Percentiles rank a stretch among this genome's conserved stretches.
Conservation (phyloP, 1,140 invertebrate species). For the Neodiprion pinetum region DNA sequence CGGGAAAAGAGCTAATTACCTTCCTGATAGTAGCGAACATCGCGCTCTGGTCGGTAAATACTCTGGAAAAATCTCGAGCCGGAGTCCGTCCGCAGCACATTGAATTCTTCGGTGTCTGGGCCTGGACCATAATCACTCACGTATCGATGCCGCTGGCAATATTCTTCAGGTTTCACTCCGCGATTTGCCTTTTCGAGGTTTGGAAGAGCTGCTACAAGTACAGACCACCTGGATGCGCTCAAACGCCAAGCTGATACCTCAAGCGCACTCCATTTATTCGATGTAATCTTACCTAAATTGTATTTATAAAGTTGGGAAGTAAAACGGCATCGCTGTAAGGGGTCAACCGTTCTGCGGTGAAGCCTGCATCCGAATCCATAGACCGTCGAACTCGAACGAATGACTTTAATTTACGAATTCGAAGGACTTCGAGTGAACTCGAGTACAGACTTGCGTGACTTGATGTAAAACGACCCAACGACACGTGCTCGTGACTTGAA, state of each 20-base stretch:
- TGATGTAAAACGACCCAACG: too few species aligned
- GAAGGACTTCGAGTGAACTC: too few species aligned
- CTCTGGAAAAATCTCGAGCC: constrained; percentile 82
- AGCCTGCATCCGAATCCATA: background rate
- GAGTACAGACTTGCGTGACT: too few species aligned
- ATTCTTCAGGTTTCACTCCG: constrained; percentile 84
- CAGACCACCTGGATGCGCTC: constrained; percentile 31
- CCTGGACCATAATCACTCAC: constrained; percentile 87
- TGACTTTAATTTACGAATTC: background rate
- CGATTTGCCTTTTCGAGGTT: constrained; percentile 83
- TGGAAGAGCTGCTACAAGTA: constrained; percentile 74
- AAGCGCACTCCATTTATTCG: too few species aligned
- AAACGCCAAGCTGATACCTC: constrained; percentile 13
- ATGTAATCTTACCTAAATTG: too few species aligned
- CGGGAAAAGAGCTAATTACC: constrained; percentile 83
- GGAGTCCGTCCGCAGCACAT: constrained; percentile 81
- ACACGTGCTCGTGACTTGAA: too few species aligned
- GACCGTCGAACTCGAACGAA: background rate
- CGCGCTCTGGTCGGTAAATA: constrained; percentile 87
- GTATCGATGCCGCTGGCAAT: constrained; percentile 86
- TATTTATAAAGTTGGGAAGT: background rate
- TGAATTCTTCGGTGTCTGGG: constrained; percentile 82
- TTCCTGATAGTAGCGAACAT: constrained; percentile 86
- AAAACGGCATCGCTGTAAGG: background rate
- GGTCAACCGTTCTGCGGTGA: constrained; percentile 1